Evolutionary conservation across 2,797 vertebrate genomes (phyloP).

Genomic region (Microhierax caerulescens): DNA sequence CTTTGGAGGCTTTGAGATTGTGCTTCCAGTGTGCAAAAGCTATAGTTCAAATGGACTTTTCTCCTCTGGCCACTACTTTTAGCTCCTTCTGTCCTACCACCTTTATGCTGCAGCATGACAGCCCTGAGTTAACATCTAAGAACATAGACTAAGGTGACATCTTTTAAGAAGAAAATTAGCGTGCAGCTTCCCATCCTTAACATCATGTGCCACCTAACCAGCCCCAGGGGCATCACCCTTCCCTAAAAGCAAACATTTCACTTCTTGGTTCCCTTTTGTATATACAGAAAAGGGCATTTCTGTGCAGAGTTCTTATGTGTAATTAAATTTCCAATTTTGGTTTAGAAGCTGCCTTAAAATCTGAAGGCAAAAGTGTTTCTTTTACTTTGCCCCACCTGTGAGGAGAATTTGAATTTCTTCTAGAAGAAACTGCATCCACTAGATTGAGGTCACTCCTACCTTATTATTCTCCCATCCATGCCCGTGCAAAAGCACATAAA

Average conservation of each 20-base stretch:
- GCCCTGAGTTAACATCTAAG: not conserved
- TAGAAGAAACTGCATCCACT: not conserved
- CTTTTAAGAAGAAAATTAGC: not conserved
- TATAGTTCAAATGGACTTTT: not conserved
- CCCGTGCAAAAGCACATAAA: not conserved
- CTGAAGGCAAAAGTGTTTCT: not conserved
- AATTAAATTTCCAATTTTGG: not conserved
- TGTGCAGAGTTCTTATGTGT: not conserved
- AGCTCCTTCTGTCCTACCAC: not conserved
- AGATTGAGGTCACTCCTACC: not conserved
- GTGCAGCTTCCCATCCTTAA: not conserved
- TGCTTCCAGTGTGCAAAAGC: not conserved
- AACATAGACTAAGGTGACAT: not conserved
- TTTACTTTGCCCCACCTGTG: not conserved
- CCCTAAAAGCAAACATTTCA: not conserved
- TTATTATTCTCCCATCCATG: not conserved
- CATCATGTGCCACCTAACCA: not conserved
- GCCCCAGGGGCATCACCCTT: not conserved
- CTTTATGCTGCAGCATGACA: not conserved
- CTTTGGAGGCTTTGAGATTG: not conserved
- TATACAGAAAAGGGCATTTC: not conserved
- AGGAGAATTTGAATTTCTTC: conserved; percentile 4
- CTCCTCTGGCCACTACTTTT: not conserved
- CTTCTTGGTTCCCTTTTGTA: not conserved
- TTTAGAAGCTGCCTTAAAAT: not conserved